phyloP scores from a whole-genome alignment of 1,140 invertebrate species.

The Zaprionus ghesquierei region DNA sequence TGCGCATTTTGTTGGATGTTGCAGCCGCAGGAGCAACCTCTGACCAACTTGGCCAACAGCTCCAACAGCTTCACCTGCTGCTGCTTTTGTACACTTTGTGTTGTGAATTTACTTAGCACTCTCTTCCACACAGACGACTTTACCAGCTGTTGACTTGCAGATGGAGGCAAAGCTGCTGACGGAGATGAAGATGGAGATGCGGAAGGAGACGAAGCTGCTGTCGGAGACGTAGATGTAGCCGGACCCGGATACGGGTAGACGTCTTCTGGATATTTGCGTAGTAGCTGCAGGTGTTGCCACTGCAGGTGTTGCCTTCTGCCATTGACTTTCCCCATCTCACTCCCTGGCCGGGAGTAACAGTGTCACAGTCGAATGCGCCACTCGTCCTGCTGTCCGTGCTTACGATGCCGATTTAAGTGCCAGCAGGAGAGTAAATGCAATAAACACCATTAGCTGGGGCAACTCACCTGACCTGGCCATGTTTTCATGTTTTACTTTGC shows the following conservation, averaged over 20 bases:
- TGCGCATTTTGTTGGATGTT: constrained; percentile 47
- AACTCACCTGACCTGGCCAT: constrained; percentile 6
- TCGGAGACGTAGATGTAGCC: background rate
- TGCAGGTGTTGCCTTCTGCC: background rate
- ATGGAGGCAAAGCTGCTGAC: background rate
- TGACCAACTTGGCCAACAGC: constrained; percentile 17
- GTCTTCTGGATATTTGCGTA: constrained; percentile 59
- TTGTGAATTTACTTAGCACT: constrained; percentile 77
- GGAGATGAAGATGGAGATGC: background rate
- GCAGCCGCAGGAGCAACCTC: constrained; percentile 31
- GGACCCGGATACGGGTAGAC: constrained; percentile 6
- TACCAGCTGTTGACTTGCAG: constrained; percentile 38
- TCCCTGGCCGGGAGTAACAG: background rate
- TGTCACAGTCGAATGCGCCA: constrained; percentile 38
- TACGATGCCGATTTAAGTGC: constrained; percentile 67
- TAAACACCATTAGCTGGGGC: constrained; percentile 73
- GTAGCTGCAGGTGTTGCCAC: constrained; percentile 57
- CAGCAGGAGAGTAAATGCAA: constrained; percentile 72
- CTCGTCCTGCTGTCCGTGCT: constrained; percentile 1
- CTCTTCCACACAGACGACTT: constrained; percentile 53
- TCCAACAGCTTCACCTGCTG: constrained; percentile 2
- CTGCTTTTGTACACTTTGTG: constrained; percentile 51
- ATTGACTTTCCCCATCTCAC: constrained; percentile 8
- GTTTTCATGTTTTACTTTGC: constrained; percentile 46
- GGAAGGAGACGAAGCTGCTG: background rate